Percentiles rank a stretch among this genome's conserved stretches.
These are phyloP conservation scores for Myodes glareolus DNA, from an alignment of 2,113 vertebrate genomes.

Conservation along the genomic window DNA sequence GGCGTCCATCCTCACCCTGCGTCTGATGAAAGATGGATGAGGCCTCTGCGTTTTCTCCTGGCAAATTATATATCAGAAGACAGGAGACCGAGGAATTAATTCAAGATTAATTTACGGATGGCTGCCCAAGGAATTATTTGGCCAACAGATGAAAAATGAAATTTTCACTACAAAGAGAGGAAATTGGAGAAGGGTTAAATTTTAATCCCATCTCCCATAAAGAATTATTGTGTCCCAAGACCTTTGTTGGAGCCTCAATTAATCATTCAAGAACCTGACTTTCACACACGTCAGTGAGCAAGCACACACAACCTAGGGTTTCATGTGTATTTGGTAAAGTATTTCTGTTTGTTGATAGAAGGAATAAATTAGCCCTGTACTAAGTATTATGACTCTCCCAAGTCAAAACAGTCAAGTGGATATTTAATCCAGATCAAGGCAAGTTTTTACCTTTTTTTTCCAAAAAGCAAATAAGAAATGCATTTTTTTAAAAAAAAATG, in stretches of 20 bases:
- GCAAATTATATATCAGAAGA: conserved; percentile 87
- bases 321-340: conserved; percentile 62
- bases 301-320: conserved; percentile 61
- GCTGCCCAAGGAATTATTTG: conserved; percentile 84
- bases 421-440: conserved; percentile 5
- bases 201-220: conserved; percentile 85
- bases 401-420: background rate
- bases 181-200: conserved; percentile 83
- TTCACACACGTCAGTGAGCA: conserved; percentile 74
- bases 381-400: background rate
- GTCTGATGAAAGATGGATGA: conserved; percentile 92
- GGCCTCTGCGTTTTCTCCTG: conserved; percentile 86
- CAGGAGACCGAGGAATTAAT: conserved; percentile 88
- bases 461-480: conserved; percentile 76
- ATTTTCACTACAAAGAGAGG: conserved; percentile 82
- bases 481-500: conserved; percentile 56
- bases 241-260: conserved; percentile 78
- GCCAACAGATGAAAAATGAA: conserved; percentile 84
- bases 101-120: conserved; percentile 86
- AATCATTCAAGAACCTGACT: conserved; percentile 80
- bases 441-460: conserved; percentile 58
- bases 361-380: conserved; percentile 79
- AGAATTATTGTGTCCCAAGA: conserved; percentile 84
- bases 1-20: conserved; percentile 88
- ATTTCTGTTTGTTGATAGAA: conserved; percentile 73